Conservation (phyloP, 1,140 invertebrate genomes). For the Andrena cerasifolii region DNA sequence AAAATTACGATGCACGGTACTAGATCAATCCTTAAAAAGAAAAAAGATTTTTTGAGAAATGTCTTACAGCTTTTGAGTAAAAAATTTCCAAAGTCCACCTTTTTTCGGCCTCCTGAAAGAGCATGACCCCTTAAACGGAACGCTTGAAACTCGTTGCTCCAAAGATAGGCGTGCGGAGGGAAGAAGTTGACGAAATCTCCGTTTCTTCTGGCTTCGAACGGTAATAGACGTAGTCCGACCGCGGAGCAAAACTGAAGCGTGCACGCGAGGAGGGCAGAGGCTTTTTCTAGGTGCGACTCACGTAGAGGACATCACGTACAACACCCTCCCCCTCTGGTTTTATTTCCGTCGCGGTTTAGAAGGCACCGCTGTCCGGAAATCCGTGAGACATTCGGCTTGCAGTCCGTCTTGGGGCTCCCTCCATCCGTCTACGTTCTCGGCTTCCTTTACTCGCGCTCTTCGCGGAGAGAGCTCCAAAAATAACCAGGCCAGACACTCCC, state of each 20-base stretch:
- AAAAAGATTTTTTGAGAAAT: no score
- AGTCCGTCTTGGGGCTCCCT: constrained; percentile 6
- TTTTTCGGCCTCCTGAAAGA: no score
- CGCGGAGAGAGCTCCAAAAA: constrained; percentile 32
- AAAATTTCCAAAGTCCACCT: no score
- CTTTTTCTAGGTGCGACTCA: constrained; percentile 40
- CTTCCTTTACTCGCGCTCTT: constrained; percentile 1
- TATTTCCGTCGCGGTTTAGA: constrained; percentile 48
- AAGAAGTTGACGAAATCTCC: background rate
- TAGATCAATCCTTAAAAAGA: no score
- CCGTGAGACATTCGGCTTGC: constrained; percentile 50
- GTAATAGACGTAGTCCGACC: constrained; percentile 23
- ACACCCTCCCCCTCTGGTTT: constrained; percentile 16
- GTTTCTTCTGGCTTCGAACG: background rate
- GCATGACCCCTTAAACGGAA: no score
- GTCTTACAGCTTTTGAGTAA: no score
- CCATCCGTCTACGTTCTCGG: background rate
- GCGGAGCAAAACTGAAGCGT: background rate
- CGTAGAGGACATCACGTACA: constrained; percentile 53
- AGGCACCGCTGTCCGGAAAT: constrained; percentile 47
- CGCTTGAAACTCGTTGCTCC: no score
- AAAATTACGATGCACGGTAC: no score
- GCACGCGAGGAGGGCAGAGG: background rate
- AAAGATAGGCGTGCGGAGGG: background rate
- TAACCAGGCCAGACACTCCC: constrained; percentile 45